A percentile compares a stretch with the other conserved stretches of the same genome.
Conservation (phyloP, 37 sponge, comb jelly and placozoan species). For the Corticium candelabrum region DNA sequence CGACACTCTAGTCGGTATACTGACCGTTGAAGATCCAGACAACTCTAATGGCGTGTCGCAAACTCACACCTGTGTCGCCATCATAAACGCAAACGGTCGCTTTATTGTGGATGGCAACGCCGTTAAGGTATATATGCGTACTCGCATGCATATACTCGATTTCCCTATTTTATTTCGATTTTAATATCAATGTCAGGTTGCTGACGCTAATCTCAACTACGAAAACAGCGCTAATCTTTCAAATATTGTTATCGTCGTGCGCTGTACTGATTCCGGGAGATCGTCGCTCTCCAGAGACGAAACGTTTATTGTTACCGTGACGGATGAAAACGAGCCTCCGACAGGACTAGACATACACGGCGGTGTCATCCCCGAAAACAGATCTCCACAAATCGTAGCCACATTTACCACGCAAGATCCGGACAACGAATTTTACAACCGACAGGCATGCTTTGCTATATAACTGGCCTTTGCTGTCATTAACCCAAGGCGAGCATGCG, state of each 20-base stretch:
- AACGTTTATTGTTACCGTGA: neutral
- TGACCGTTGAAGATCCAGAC: neutral
- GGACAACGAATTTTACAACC: neutral
- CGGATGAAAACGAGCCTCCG: conserved; percentile 6
- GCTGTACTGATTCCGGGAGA: neutral
- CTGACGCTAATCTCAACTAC: neutral
- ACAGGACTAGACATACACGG: neutral
- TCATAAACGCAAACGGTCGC: neutral
- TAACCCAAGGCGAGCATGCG: no score
- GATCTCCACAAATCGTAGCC: neutral
- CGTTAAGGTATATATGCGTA: neutral
- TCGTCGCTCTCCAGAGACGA: neutral
- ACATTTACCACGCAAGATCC: conserved; percentile 6
- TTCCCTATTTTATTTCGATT: no score
- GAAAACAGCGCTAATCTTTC: neutral
- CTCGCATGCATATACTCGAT: neutral
- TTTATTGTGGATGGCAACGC: neutral
- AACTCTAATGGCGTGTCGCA: conserved; percentile 1
- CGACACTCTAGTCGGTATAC: neutral
- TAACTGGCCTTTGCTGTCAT: no score
- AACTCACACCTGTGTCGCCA: neutral
- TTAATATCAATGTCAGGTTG: no score
- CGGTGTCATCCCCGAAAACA: neutral
- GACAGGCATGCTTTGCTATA: no score
- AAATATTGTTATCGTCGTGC: neutral